A percentile compares a stretch with the other conserved stretches of the same genome.
Conservation (phyloP, 2,797 vertebrate genomes). For the Perodicticus potto region DNA sequence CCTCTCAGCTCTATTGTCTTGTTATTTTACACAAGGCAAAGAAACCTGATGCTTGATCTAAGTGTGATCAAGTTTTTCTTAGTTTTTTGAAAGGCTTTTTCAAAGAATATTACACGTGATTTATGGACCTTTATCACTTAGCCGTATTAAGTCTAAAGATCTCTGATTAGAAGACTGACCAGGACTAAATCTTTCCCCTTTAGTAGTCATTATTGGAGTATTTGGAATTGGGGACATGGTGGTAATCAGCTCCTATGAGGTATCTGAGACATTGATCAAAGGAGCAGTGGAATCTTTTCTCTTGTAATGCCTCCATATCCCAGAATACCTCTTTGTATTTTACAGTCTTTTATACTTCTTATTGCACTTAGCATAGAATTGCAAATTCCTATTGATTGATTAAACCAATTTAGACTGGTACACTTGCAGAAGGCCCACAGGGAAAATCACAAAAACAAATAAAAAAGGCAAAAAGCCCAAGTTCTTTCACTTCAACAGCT, state of each 20-base stretch:
- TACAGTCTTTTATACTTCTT: conserved; percentile 65
- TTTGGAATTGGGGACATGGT: background rate
- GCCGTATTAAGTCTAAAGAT: background rate
- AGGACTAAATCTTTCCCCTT: background rate
- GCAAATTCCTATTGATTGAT: conserved; percentile 79
- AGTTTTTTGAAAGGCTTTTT: background rate
- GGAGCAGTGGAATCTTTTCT: background rate
- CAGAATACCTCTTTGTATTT: conserved; percentile 26
- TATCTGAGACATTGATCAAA: conserved; percentile 5
- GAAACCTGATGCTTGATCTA: background rate
- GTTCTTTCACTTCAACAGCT: conserved; percentile 36
- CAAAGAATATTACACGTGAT: background rate
- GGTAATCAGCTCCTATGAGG: background rate
- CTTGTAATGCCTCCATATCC: background rate
- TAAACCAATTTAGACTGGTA: conserved; percentile 76
- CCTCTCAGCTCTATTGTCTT: background rate
- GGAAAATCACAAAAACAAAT: conserved; percentile 73
- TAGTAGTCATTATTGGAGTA: background rate
- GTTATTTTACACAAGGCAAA: background rate
- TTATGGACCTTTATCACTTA: background rate
- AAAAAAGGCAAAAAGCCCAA: conserved; percentile 8
- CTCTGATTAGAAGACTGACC: background rate
- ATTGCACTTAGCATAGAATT: conserved; percentile 76
- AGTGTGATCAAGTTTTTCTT: background rate
- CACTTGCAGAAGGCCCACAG: conserved; percentile 71